A percentile compares a stretch with the other conserved stretches of the same genome.
Conservation (phyloP, 2,888 invertebrate genomes). For the Anorthoa munda region DNA sequence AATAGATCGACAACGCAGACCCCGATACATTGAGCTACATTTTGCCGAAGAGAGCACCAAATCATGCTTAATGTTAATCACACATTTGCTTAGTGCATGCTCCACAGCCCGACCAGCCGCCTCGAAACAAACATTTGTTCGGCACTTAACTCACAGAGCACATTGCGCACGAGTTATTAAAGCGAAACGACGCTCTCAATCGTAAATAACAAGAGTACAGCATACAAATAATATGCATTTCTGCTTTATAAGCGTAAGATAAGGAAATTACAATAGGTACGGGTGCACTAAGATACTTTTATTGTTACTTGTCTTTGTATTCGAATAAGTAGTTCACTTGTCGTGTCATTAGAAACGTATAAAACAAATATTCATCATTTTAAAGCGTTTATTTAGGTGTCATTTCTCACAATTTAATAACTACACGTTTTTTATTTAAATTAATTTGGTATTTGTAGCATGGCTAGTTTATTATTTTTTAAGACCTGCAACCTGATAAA, state of each 20-base stretch:
- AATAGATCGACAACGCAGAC: too few relatives aligned
- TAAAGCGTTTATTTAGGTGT: too few relatives aligned
- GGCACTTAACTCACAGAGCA: slow-evolving; percentile 64
- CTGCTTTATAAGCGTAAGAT: slow-evolving; percentile 10
- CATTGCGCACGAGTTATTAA: slow-evolving; percentile 55
- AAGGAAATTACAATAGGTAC: slow-evolving; percentile 9
- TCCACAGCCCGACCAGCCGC: slow-evolving; percentile 55
- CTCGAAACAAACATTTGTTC: slow-evolving; percentile 70
- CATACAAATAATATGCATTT: slow-evolving; percentile 24
- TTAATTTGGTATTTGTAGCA: too few relatives aligned
- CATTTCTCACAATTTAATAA: too few relatives aligned
- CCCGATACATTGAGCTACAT: not conserved
- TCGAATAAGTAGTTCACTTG: not conserved
- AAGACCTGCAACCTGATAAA: too few relatives aligned
- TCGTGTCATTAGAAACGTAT: not conserved
- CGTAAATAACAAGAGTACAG: slow-evolving; percentile 28
- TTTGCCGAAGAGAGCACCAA: slow-evolving; percentile 2
- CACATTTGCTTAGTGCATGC: slow-evolving; percentile 35
- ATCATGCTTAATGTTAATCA: slow-evolving; percentile 37
- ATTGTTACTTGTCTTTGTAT: not conserved
- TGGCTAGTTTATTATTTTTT: too few relatives aligned
- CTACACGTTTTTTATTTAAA: too few relatives aligned
- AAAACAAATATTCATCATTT: not conserved
- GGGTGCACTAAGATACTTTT: not conserved
- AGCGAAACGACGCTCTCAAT: slow-evolving; percentile 36